A percentile compares a stretch with the other conserved stretches of the same genome.
These are phyloP conservation scores for Cerastis leucographa DNA, from an alignment of 2,888 invertebrate genomes.

Conservation along the genomic window DNA sequence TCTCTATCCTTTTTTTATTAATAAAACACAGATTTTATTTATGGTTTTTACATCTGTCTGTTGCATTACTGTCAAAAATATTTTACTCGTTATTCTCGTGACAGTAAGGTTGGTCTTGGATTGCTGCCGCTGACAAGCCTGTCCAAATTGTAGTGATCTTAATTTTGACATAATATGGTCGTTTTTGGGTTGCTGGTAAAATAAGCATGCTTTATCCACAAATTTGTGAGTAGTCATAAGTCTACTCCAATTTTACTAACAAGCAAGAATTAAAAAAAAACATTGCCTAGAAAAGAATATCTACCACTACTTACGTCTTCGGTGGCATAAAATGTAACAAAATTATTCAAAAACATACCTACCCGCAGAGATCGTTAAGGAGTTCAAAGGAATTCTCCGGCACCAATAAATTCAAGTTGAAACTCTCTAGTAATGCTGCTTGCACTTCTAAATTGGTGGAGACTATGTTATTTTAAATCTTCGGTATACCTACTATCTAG, in stretches of 20 bases:
- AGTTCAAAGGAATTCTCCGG: conserved; percentile 77
- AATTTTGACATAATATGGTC: background rate
- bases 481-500: background rate
- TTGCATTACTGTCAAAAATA: background rate
- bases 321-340: conserved; percentile 66
- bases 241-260: background rate
- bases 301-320: conserved; percentile 34
- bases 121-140: background rate
- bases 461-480: conserved; percentile 57
- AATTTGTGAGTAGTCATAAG: background rate
- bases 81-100: background rate
- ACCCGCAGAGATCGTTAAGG: conserved; percentile 73
- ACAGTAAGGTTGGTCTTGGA: background rate
- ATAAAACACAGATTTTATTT: too few species aligned
- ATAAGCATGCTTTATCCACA: background rate
- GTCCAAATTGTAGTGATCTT: background rate
- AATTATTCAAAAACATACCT: conserved; percentile 74
- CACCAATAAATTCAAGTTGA: conserved; percentile 78
- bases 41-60: background rate
- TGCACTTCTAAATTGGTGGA: conserved; percentile 67
- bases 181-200: background rate
- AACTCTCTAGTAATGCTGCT: conserved; percentile 65
- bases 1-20: too few species aligned
- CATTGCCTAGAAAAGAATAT: background rate
- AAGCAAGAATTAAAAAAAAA: background rate